A percentile compares a stretch with the other conserved stretches of the same genome.
These are phyloP conservation scores for Hypselothyrea guttata DNA, from an alignment of 2,888 invertebrate genomes.

Conservation along the genomic window DNA sequence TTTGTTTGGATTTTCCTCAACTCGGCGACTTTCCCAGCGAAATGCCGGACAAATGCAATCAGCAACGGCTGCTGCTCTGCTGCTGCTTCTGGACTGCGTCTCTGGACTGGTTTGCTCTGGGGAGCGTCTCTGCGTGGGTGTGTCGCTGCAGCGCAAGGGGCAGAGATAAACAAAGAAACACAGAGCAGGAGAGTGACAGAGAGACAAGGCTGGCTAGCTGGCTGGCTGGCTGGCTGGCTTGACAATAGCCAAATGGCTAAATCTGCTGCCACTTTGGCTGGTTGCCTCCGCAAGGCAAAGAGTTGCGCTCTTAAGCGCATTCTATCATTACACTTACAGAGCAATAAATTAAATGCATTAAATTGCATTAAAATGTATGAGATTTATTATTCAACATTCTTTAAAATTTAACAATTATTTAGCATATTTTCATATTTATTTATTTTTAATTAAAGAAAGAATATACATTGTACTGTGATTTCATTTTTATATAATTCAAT, in stretches of 20 bases:
- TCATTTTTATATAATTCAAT: no score
- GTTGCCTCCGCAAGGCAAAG: slow-evolving; percentile 1
- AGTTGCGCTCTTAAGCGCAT: slow-evolving; percentile 22
- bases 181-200: not conserved
- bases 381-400: not conserved
- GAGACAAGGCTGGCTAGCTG: slow-evolving; percentile 6
- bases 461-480: no score
- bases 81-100: slow-evolving; percentile 36
- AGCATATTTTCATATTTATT: not conserved
- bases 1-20: slow-evolving; percentile 19
- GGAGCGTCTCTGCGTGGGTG: slow-evolving; percentile 57
- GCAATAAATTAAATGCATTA: no score
- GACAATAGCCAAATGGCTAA: slow-evolving; percentile 51
- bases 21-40: slow-evolving; percentile 68
- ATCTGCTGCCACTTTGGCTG: slow-evolving; percentile 27
- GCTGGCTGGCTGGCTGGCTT: slow-evolving; percentile 16
- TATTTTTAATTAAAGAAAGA: not conserved
- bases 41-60: slow-evolving; percentile 44
- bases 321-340: slow-evolving; percentile 34
- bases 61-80: slow-evolving; percentile 25
- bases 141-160: slow-evolving; percentile 18
- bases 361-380: no score
- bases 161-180: slow-evolving; percentile 4
- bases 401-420: not conserved
- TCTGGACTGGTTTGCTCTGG: slow-evolving; percentile 28